Conservation (phyloP, 2,888 invertebrate species). For the Acleris holmiana region DNA sequence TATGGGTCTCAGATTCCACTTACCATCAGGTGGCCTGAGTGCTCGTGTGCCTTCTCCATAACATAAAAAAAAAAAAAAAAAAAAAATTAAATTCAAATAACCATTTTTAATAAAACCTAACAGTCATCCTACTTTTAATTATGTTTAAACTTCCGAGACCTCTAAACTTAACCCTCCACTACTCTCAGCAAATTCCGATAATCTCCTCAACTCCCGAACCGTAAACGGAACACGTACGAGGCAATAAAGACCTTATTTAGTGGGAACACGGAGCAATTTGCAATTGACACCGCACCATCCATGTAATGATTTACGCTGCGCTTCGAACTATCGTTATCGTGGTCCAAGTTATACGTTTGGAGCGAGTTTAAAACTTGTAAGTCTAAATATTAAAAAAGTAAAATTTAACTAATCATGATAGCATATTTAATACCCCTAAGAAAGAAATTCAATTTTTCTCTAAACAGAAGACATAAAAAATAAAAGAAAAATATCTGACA, state of each 20-base stretch:
- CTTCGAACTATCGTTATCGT: constrained; percentile 31
- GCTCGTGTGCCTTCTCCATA: too few relatives aligned
- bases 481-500: too few relatives aligned
- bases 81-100: too few relatives aligned
- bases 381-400: too few relatives aligned
- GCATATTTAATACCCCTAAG: too few relatives aligned
- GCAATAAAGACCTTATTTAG: constrained; percentile 37
- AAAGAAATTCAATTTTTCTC: too few relatives aligned
- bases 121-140: not conserved
- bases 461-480: too few relatives aligned
- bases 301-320: constrained; percentile 35
- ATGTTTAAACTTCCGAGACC: not conserved
- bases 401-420: too few relatives aligned
- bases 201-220: constrained; percentile 23
- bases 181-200: constrained; percentile 27
- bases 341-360: constrained; percentile 5
- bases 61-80: too few relatives aligned
- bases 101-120: not conserved
- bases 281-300: constrained; percentile 28
- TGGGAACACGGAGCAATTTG: constrained; percentile 26
- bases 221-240: constrained; percentile 25
- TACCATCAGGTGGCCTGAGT: too few relatives aligned
- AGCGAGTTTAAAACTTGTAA: not conserved
- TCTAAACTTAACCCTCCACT: constrained; percentile 9
- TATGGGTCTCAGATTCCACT: too few relatives aligned